Conservation (phyloP, 2,888 invertebrate genomes). For the Acanthopleura granulata region DNA sequence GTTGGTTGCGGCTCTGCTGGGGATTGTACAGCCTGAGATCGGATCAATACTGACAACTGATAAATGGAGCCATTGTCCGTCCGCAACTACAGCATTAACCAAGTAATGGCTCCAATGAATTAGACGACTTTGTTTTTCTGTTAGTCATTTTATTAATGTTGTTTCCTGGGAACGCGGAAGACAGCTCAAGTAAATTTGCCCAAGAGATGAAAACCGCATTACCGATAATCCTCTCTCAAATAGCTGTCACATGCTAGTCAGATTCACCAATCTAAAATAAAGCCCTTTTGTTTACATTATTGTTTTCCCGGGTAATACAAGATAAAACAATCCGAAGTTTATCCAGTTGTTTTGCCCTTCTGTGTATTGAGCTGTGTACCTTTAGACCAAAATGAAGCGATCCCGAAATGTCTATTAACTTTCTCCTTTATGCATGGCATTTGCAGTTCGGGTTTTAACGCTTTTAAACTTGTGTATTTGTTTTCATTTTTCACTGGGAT, state of each 20-base stretch:
- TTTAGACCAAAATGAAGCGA: too few species aligned
- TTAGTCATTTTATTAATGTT: constrained; percentile 8
- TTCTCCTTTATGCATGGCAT: too few species aligned
- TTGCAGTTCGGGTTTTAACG: too few species aligned
- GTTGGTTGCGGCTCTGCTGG: too few species aligned
- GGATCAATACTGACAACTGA: neutral
- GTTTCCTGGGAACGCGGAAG: neutral
- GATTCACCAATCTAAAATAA: neutral
- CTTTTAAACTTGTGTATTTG: too few species aligned
- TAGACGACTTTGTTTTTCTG: neutral
- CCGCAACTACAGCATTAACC: neutral
- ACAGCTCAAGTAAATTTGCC: constrained; percentile 3
- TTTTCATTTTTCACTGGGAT: too few species aligned
- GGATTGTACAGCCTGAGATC: too few species aligned
- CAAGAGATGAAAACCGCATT: constrained; percentile 1
- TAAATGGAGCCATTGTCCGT: neutral
- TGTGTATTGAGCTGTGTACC: too few species aligned
- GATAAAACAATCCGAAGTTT: too few species aligned
- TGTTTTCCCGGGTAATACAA: neutral
- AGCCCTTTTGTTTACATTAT: neutral
- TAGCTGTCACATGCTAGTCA: neutral
- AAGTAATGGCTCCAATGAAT: neutral
- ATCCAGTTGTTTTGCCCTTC: too few species aligned
- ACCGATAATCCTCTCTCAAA: neutral
- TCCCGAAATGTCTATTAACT: too few species aligned